Evolutionary conservation across 2,888 invertebrate species (phyloP).

Genomic region (Arge pagana): DNA sequence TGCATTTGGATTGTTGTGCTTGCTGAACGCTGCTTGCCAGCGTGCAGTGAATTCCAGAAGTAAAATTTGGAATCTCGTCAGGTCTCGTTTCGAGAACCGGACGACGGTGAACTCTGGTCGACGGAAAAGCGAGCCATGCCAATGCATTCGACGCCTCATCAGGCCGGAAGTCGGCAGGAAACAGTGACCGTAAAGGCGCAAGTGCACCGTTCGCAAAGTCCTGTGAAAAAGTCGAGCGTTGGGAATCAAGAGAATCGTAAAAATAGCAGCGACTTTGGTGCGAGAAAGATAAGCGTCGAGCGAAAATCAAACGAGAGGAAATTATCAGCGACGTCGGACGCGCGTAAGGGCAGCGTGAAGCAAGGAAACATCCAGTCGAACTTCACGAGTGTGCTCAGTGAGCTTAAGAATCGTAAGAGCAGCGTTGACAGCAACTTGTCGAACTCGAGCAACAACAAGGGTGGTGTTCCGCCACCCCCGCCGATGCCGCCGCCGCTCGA

Average conservation of each 20-base stretch:
- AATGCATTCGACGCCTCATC: conserved; percentile 37
- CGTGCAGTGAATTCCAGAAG: too few relatives aligned
- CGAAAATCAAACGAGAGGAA: conserved; percentile 44
- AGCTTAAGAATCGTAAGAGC: conserved; percentile 59
- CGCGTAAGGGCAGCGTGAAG: conserved; percentile 41
- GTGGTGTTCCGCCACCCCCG: conserved; percentile 79
- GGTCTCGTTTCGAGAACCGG: conserved; percentile 55
- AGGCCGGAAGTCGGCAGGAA: conserved; percentile 47
- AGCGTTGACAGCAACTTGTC: conserved; percentile 53
- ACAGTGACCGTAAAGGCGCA: conserved; percentile 54
- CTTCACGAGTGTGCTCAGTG: conserved; percentile 61
- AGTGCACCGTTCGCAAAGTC: conserved; percentile 58
- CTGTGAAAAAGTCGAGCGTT: conserved; percentile 48
- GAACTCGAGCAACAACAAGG: conserved; percentile 43
- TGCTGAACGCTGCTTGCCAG: too few relatives aligned
- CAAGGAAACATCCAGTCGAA: conserved; percentile 56
- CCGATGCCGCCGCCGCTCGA: conserved; percentile 88
- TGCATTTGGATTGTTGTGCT: too few relatives aligned
- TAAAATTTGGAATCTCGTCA: conserved; percentile 27
- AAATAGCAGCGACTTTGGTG: conserved; percentile 45
- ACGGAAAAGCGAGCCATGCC: conserved; percentile 48
- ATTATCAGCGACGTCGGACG: conserved; percentile 33
- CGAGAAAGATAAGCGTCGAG: conserved; percentile 47
- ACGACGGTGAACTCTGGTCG: conserved; percentile 55
- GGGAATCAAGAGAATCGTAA: conserved; percentile 37